Conservation (phyloP, 2,888 invertebrate genomes). For the Dryadula phaetusa region DNA sequence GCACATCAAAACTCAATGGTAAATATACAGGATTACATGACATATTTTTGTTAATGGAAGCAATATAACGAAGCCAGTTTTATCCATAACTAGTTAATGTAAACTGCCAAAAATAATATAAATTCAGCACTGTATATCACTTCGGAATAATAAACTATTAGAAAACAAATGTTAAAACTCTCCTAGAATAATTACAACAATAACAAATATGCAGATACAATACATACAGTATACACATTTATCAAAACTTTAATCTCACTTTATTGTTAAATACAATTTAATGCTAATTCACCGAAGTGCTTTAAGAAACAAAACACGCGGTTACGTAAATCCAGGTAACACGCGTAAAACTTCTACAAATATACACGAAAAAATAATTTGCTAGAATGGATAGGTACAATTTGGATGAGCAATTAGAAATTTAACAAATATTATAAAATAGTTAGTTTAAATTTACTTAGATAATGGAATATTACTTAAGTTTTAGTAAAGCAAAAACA, state of each 20-base stretch:
- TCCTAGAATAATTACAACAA: constrained; percentile 82
- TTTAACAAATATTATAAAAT: constrained; percentile 72
- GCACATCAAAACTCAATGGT: constrained; percentile 34
- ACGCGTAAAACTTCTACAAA: constrained; percentile 48
- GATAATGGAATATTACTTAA: constrained; percentile 82
- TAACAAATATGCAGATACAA: constrained; percentile 76
- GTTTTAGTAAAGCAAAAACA: constrained; percentile 69
- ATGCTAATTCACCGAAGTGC: constrained; percentile 60
- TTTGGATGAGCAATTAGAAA: constrained; percentile 82
- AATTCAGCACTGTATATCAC: constrained; percentile 64
- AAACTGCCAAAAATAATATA: constrained; percentile 62
- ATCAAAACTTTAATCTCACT: constrained; percentile 82
- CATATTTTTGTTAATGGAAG: constrained; percentile 38
- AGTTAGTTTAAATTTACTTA: constrained; percentile 75
- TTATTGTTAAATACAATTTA: constrained; percentile 62
- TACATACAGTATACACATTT: constrained; percentile 58
- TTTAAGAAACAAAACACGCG: constrained; percentile 56
- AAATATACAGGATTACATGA: constrained; percentile 15
- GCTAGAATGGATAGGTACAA: constrained; percentile 73
- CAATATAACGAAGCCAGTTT: constrained; percentile 59
- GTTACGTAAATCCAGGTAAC: constrained; percentile 28
- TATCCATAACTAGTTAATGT: constrained; percentile 54
- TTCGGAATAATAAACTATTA: constrained; percentile 68
- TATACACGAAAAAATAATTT: constrained; percentile 52
- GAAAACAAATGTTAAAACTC: constrained; percentile 81